Percentiles rank a stretch among this genome's conserved stretches.
Evolutionary conservation across 2,113 vertebrate genomes (phyloP).

Genomic region (Pyxicephalus adspersus): DNA sequence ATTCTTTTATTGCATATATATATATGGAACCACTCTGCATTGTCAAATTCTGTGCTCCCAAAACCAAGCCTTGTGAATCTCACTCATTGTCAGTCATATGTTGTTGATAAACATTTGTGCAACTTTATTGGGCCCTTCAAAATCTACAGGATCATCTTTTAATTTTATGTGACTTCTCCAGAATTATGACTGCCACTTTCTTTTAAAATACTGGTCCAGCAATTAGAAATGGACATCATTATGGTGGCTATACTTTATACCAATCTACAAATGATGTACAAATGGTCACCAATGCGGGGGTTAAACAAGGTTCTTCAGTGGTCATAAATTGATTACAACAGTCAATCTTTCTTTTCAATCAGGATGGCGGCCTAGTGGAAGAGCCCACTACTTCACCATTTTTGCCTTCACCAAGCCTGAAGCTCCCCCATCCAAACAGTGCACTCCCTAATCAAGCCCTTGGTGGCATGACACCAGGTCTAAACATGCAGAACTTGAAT

Average conservation of each 20-base stretch:
- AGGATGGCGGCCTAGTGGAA: slow-evolving; percentile 96
- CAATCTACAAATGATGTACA: neutral
- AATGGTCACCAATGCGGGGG: no score
- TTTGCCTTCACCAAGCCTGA: slow-evolving; percentile 99
- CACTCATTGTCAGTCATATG: no score
- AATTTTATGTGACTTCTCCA: no score
- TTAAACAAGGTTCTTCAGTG: slow-evolving; percentile 63
- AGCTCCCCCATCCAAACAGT: slow-evolving; percentile 96
- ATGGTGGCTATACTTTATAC: neutral
- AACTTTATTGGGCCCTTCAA: no score
- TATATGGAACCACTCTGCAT: neutral
- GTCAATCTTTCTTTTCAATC: slow-evolving; percentile 77
- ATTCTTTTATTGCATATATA: neutral
- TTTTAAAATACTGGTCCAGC: neutral
- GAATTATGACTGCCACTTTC: no score
- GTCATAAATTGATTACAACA: slow-evolving; percentile 69
- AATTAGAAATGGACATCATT: no score
- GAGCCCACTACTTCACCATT: slow-evolving; percentile 97
- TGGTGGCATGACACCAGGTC: slow-evolving; percentile 92
- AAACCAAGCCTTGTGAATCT: no score
- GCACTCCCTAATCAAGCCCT: slow-evolving; percentile 95
- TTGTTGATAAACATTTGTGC: no score
- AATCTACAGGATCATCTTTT: no score
- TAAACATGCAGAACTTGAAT: slow-evolving; percentile 99
- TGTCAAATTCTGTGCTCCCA: no score